Evolutionary conservation across 2,888 invertebrate species (phyloP).

Genomic region (Drosophila merina): DNA sequence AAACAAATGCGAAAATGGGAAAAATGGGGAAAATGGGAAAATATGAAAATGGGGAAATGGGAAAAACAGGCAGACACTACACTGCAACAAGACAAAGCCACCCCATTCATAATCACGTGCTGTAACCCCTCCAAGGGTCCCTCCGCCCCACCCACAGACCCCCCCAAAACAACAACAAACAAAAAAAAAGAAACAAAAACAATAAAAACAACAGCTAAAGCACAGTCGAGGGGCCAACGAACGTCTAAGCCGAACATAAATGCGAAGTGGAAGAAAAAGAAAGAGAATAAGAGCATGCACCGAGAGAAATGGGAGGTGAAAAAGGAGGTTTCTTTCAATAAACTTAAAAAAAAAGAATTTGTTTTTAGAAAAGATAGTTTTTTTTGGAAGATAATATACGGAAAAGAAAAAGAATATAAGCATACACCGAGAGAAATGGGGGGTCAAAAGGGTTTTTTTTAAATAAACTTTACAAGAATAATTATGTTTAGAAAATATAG

Average conservation of each 20-base stretch:
- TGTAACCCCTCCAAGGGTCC: neutral
- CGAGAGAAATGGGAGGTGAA: slow-evolving; percentile 6
- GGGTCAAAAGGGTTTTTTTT: too few relatives aligned
- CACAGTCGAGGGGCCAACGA: slow-evolving; percentile 66
- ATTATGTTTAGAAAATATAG: too few relatives aligned
- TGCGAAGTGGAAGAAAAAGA: slow-evolving; percentile 35
- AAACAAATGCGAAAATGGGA: slow-evolving; percentile 20
- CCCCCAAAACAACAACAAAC: slow-evolving; percentile 13
- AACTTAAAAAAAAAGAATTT: too few relatives aligned
- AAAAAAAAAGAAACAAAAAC: neutral
- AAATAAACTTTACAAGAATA: too few relatives aligned
- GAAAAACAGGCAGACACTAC: slow-evolving; percentile 16
- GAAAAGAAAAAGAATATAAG: too few relatives aligned
- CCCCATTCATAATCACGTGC: slow-evolving; percentile 47
- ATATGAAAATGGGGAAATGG: slow-evolving; percentile 2
- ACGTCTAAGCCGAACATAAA: slow-evolving; percentile 68
- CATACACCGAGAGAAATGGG: too few relatives aligned
- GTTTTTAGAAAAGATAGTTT: too few relatives aligned
- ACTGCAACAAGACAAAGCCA: slow-evolving; percentile 24
- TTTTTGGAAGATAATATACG: too few relatives aligned
- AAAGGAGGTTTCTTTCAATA: neutral
- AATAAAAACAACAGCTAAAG: neutral
- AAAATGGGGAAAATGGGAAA: slow-evolving; percentile 5
- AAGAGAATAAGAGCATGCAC: slow-evolving; percentile 24
- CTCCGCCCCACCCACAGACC: slow-evolving; percentile 16